A percentile compares a stretch with the other conserved stretches of the same genome.
Evolutionary conservation across 2,888 invertebrate genomes (phyloP).

Genomic region (Diarsia rubi): DNA sequence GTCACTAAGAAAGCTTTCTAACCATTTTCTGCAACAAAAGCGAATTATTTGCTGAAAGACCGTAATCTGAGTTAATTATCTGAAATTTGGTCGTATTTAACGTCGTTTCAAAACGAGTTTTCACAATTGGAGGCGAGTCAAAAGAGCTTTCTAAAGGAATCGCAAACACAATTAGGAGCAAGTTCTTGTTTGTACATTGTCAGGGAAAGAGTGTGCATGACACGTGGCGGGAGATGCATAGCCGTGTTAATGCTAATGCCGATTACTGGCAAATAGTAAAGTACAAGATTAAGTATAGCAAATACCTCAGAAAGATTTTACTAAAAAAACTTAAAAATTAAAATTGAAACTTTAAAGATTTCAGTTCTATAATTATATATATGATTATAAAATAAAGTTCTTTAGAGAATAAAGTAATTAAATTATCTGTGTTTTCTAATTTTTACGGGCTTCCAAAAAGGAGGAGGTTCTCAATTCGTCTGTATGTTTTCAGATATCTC

Average conservation of each 20-base stretch:
- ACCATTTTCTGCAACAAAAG: constrained; percentile 81
- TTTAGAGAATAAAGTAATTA: background rate
- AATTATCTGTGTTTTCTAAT: background rate
- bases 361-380: background rate
- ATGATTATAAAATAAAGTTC: background rate
- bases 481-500: no score
- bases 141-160: constrained; percentile 88
- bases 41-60: constrained; percentile 82
- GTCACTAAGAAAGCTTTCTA: constrained; percentile 35
- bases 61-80: constrained; percentile 90
- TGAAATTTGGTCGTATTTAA: constrained; percentile 88
- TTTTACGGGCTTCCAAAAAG: no score
- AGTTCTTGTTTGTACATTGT: constrained; percentile 87
- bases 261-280: background rate
- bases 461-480: no score
- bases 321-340: no score
- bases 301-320: background rate
- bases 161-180: constrained; percentile 88
- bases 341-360: background rate
- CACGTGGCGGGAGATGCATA: constrained; percentile 63
- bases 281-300: background rate
- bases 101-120: constrained; percentile 86
- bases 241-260: constrained; percentile 56
- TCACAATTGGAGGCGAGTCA: constrained; percentile 86
- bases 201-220: constrained; percentile 83